Conservation (phyloP, 2,888 invertebrate species). For the Endomychus coccineus region DNA sequence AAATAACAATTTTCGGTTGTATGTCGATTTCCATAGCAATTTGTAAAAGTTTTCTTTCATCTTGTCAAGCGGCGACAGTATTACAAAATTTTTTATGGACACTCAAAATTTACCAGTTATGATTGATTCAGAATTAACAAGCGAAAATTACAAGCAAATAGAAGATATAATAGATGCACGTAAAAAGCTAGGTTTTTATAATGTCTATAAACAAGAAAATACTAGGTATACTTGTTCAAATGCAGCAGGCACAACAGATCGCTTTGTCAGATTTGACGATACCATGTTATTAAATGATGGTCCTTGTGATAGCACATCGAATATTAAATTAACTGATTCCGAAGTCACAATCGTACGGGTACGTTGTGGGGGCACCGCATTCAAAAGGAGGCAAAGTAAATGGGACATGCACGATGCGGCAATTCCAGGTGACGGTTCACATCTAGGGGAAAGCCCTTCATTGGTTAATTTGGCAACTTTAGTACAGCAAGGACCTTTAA, state of each 20-base stretch:
- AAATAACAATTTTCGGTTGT: too few species aligned
- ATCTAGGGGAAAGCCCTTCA: conserved; percentile 51
- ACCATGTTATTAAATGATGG: conserved; percentile 28
- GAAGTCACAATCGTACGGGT: conserved; percentile 53
- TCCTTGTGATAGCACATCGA: conserved; percentile 24
- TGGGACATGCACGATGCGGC: conserved; percentile 46
- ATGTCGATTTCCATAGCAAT: too few species aligned
- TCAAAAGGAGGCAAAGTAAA: conserved; percentile 38
- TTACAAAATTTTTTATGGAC: too few species aligned
- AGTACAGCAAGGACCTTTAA: conserved; percentile 39
- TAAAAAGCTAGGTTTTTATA: conserved; percentile 38
- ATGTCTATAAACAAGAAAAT: conserved; percentile 30
- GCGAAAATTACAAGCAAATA: conserved; percentile 33
- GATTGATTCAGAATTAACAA: conserved; percentile 6
- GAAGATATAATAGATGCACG: conserved; percentile 41
- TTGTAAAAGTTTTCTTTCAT: too few species aligned
- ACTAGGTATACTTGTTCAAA: conserved; percentile 32
- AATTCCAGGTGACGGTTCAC: conserved; percentile 51
- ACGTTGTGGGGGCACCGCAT: conserved; percentile 39
- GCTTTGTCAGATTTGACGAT: conserved; percentile 28
- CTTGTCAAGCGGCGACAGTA: too few species aligned
- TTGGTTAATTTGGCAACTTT: conserved; percentile 54
- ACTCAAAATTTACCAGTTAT: conserved; percentile 1
- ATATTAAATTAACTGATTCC: conserved; percentile 52
- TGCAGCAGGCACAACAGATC: conserved; percentile 21